Evolutionary conservation across 2,113 vertebrate genomes (phyloP).

Genomic region (Pionites leucogaster): DNA sequence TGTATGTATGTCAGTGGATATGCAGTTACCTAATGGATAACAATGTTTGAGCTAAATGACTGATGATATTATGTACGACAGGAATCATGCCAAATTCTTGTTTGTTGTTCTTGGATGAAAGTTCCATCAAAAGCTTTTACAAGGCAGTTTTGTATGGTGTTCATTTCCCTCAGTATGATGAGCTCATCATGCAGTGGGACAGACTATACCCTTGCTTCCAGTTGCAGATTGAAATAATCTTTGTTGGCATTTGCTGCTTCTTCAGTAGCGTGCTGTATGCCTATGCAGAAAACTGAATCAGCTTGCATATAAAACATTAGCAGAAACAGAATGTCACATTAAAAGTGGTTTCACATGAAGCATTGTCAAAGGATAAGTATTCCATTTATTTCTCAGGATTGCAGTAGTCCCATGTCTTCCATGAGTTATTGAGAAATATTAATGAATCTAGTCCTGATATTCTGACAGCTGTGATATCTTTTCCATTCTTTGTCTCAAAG

Average conservation of each 20-base stretch:
- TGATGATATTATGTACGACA: not conserved
- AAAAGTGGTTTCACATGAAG: not conserved
- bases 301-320: not conserved
- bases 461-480: not conserved
- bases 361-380: not conserved
- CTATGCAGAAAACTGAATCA: not conserved
- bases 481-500: not conserved
- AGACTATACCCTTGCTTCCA: not conserved
- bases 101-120: not conserved
- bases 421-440: not conserved
- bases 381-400: not conserved
- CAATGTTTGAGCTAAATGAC: not conserved
- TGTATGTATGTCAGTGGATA: not conserved
- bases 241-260: not conserved
- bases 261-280: not conserved
- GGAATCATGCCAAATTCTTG: conserved; percentile 5
- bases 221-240: conserved; percentile 17
- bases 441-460: not conserved
- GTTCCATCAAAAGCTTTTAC: not conserved
- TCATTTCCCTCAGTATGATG: not conserved
- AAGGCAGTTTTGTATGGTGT: not conserved
- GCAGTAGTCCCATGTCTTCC: not conserved
- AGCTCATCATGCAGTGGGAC: not conserved
- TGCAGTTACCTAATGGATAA: not conserved
- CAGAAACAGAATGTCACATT: not conserved